phyloP scores from a whole-genome alignment of 1,140 invertebrate species.

The Pentalonia nigronervosa region DNA sequence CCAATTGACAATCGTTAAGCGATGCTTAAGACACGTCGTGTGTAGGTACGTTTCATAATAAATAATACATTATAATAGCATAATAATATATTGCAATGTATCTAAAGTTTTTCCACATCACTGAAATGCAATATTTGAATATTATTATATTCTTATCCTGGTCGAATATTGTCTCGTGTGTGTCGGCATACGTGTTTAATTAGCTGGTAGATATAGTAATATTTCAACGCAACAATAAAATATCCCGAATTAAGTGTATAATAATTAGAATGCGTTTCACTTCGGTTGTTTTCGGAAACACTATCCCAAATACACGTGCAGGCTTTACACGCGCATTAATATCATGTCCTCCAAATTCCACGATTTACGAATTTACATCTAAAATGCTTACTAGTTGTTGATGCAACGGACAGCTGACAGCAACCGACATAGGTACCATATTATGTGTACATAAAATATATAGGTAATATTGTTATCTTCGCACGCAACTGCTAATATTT shows the following conservation, averaged over 20 bases:
- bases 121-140: neutral
- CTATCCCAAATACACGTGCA: neutral
- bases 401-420: neutral
- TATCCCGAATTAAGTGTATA: neutral
- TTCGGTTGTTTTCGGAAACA: neutral
- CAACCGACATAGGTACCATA: neutral
- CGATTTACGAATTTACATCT: neutral
- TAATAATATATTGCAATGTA: too few species aligned
- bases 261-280: neutral
- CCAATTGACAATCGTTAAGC: constrained; percentile 20
- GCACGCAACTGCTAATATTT: neutral
- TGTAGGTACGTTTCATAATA: neutral
- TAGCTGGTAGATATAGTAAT: neutral
- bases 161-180: neutral
- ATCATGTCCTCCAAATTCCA: neutral
- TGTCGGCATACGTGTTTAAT: neutral
- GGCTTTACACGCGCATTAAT: neutral
- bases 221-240: neutral
- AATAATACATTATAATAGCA: neutral
- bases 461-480: neutral
- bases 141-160: neutral
- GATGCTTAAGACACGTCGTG: neutral
- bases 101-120: neutral
- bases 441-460: neutral
- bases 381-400: neutral